A percentile compares a stretch with the other conserved stretches of the same genome.
Conservation (phyloP, 1,140 invertebrate genomes). For the Drosophila parvula region DNA sequence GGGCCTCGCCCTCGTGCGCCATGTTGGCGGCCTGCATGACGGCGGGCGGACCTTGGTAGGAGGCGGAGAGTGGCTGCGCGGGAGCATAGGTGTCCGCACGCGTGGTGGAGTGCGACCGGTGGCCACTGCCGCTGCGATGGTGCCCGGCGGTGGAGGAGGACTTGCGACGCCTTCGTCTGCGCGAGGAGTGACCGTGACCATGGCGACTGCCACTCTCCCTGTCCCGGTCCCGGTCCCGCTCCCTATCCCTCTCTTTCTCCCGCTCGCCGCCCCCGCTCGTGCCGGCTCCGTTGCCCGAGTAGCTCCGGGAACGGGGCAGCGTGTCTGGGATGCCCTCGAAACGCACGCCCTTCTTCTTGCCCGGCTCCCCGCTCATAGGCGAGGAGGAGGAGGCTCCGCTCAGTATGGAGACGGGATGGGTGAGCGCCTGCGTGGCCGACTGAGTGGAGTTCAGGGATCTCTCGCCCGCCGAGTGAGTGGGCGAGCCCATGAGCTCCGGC, state of each 20-base stretch:
- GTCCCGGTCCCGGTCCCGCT: conserved; percentile 28
- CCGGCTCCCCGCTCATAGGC: conserved; percentile 75
- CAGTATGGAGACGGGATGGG: conserved; percentile 76
- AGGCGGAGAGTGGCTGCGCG: conserved; percentile 74
- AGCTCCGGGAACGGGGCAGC: conserved; percentile 76
- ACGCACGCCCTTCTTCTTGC: conserved; percentile 81
- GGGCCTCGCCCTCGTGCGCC: conserved; percentile 19
- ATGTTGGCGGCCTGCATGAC: conserved; percentile 49
- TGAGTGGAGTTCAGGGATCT: conserved; percentile 70
- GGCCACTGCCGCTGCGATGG: conserved; percentile 72
- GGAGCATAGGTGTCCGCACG: conserved; percentile 78
- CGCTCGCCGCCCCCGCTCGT: conserved; percentile 51
- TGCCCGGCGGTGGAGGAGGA: conserved; percentile 58
- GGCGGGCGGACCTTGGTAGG: conserved; percentile 73
- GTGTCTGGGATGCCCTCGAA: conserved; percentile 82
- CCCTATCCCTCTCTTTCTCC: conserved; percentile 27
- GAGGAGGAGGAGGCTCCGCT: conserved; percentile 78
- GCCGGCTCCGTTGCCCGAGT: conserved; percentile 79
- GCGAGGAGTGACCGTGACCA: conserved; percentile 58
- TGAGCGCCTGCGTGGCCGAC: conserved; percentile 58
- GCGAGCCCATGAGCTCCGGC: conserved; percentile 75
- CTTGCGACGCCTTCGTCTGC: conserved; percentile 72
- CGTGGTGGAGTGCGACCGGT: conserved; percentile 77
- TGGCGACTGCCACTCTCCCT: conserved; percentile 48
- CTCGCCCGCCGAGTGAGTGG: conserved; percentile 73